Base-by-base conservation (phyloP, 2,113 vertebrate genomes). In the Saguinus midas region DNA sequence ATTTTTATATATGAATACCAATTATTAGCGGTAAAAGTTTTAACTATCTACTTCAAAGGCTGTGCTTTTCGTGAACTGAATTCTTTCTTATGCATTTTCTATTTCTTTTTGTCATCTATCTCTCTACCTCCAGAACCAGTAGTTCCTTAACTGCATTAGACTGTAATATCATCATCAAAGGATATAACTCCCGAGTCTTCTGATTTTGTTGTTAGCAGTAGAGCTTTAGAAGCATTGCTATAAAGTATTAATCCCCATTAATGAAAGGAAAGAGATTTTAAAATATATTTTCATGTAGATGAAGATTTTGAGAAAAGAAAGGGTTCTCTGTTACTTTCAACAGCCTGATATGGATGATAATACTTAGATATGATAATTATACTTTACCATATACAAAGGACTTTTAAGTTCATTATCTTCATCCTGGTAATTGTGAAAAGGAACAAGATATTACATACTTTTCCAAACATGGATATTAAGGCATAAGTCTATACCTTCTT, bases 251-350 rank as follows among this genome's bases (percentile, higher is more conserved):
- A 78, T 17, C 16, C 37, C 25, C 17, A 29, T 55, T 61, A 95
- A 52, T 52, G 32, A 76, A 93, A 68, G 23, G 52, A 73, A 58
- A 12, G 8, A 43, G 40, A 86, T 79, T 82, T 87, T 73, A 20
- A 45, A 70, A 45, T 93, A 6, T 43, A 58, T 87, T 87, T 87
- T 40, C 10, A 43, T 79, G 25, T 76, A 66, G 25, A 18, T 48
- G 70, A 70, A 87, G 6, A 27, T 87, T 96, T 96, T 92, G 32
- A 64, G 90, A 57, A 86, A 89, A 87, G 52, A 86, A 90, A 76
- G 57, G 0, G 4, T 83, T 96, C 40, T 70, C 1, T 82, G 16
- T 35, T 81, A 68, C 25, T 90, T 95, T 58, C 37, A 94, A 78
- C 21, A 90, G 20, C 48, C 55, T 86, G 16, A 40, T 79, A 43